These are phyloP conservation scores for Paraescarpia echinospica DNA, from an alignment of 1,140 invertebrate genomes.

Conservation along the genomic window DNA sequence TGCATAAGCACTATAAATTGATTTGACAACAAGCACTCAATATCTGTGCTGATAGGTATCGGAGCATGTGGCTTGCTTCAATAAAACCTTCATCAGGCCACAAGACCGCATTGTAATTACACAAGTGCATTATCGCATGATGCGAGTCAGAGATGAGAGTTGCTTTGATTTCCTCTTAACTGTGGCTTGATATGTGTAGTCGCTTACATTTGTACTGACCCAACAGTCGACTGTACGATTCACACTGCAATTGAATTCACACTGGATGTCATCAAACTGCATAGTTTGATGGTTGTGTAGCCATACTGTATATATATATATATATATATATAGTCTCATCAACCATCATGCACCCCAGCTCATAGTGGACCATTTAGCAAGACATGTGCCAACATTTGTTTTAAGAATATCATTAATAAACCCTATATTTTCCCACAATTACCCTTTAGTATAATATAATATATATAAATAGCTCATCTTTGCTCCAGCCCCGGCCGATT, in stretches of 20 bases:
- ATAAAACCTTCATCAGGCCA: background rate
- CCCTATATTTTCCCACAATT: too few relatives aligned
- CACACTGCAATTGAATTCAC: background rate
- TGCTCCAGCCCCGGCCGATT: too few relatives aligned
- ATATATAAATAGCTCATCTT: too few relatives aligned
- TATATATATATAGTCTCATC: too few relatives aligned
- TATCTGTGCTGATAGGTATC: background rate
- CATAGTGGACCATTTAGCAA: too few relatives aligned
- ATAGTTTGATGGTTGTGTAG: too few relatives aligned
- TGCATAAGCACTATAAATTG: background rate
- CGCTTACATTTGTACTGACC: background rate
- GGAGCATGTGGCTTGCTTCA: background rate
- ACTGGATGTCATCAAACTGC: too few relatives aligned
- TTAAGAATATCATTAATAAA: background rate
- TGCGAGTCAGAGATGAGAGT: background rate
- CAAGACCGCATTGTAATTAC: background rate
- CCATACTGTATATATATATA: too few relatives aligned
- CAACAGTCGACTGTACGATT: background rate
- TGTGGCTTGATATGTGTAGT: background rate
- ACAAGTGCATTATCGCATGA: background rate
- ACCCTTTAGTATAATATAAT: too few relatives aligned
- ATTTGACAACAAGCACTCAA: background rate
- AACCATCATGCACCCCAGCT: too few relatives aligned
- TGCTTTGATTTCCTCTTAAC: background rate
- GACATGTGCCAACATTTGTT: background rate